These are phyloP conservation scores for Oriolus oriolus DNA, from an alignment of 2,113 vertebrate species.

Conservation along the genomic window DNA sequence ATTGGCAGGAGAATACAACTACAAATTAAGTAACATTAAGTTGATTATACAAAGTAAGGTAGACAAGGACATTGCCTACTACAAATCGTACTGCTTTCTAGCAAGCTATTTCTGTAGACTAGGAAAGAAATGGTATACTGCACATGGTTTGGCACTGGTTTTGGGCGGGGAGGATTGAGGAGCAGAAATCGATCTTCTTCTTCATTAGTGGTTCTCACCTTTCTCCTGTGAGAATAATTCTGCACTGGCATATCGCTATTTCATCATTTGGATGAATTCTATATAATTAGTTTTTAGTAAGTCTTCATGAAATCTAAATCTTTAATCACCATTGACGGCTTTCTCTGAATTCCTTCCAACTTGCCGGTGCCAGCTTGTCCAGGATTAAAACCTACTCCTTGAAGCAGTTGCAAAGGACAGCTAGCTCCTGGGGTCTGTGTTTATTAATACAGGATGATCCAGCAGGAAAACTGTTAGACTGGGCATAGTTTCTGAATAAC, in stretches of 20 bases:
- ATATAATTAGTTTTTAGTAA: background rate
- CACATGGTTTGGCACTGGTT: rapidly evolving
- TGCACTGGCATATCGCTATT: background rate
- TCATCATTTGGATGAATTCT: background rate
- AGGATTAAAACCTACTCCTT: background rate
- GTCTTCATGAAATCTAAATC: background rate
- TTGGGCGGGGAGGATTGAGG: background rate
- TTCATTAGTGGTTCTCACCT: background rate
- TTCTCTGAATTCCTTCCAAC: background rate
- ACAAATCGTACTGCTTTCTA: background rate
- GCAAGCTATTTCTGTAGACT: background rate
- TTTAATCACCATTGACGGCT: background rate
- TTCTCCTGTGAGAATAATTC: background rate
- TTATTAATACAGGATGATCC: background rate
- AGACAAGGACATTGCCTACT: background rate
- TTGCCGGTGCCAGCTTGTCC: background rate
- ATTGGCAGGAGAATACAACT: background rate
- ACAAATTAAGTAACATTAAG: background rate
- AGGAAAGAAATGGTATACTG: background rate
- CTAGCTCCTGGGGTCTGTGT: background rate
- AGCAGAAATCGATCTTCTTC: background rate
- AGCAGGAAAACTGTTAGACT: background rate
- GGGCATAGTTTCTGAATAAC: background rate
- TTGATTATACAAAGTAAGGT: background rate
- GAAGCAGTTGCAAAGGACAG: background rate